Conservation (phyloP, 2,113 vertebrate genomes). For the Sakesphorus luctuosus region DNA sequence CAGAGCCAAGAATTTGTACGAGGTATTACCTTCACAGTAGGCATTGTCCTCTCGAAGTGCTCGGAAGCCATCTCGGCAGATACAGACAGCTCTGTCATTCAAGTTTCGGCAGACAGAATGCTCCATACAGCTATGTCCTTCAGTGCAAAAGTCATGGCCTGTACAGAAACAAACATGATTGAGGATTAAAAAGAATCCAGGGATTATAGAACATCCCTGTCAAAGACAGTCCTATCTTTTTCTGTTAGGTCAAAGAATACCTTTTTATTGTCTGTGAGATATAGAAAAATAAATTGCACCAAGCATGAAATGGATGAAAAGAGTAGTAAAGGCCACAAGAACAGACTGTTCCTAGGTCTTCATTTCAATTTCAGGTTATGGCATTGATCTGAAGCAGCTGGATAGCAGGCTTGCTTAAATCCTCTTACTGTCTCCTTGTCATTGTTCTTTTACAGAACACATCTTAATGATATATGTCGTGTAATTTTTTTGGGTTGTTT, state of each 20-base stretch:
- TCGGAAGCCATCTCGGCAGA: slow-evolving; percentile 91
- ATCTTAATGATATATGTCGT: neutral
- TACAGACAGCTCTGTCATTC: slow-evolving; percentile 89
- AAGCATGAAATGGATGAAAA: slow-evolving; percentile 28
- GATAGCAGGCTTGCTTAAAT: slow-evolving; percentile 32
- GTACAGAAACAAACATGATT: slow-evolving; percentile 30
- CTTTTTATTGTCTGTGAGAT: neutral
- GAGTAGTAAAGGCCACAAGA: slow-evolving; percentile 12
- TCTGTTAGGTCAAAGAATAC: slow-evolving; percentile 28
- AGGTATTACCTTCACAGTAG: slow-evolving; percentile 92
- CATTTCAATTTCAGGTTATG: slow-evolving; percentile 27
- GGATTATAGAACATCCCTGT: slow-evolving; percentile 12
- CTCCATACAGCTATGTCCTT: slow-evolving; percentile 89
- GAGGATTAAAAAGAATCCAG: slow-evolving; percentile 40
- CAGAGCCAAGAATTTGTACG: neutral
- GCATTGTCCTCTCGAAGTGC: slow-evolving; percentile 93
- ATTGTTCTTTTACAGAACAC: neutral
- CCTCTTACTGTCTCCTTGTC: neutral
- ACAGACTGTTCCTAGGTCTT: neutral
- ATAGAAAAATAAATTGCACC: slow-evolving; percentile 47
- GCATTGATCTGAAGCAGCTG: slow-evolving; percentile 26
- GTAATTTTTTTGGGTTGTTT: neutral
- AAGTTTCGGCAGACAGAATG: slow-evolving; percentile 93
- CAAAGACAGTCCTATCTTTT: slow-evolving; percentile 5
- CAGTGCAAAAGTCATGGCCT: slow-evolving; percentile 96